Evolutionary conservation across 2,888 invertebrate species (phyloP).

Genomic region (Ptycholaimellus sp.): DNA sequence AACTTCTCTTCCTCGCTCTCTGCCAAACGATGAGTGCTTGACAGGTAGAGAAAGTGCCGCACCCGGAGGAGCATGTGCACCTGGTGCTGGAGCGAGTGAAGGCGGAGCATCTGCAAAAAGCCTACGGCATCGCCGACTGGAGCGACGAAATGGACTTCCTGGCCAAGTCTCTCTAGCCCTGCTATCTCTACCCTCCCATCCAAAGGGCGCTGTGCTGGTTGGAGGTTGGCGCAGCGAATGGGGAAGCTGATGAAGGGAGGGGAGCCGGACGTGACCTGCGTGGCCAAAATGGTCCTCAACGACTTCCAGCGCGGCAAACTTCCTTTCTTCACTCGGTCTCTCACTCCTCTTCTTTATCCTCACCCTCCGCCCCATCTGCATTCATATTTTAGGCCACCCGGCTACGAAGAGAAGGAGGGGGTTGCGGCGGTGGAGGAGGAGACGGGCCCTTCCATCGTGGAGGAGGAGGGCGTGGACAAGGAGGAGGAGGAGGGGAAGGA

Average conservation of each 20-base stretch:
- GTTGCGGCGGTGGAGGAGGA: constrained; percentile 6
- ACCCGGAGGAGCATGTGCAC: too few relatives aligned
- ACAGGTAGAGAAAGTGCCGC: too few relatives aligned
- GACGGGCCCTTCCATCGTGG: constrained; percentile 3
- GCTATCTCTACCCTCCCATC: too few relatives aligned
- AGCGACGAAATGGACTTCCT: constrained; percentile 58
- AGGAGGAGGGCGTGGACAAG: constrained; percentile 6
- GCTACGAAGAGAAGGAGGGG: constrained; percentile 13
- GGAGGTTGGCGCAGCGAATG: too few relatives aligned
- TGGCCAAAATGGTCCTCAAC: constrained; percentile 79
- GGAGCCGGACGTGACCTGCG: constrained; percentile 70
- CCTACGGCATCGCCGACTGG: constrained; percentile 60
- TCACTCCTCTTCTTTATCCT: constrained; percentile 28
- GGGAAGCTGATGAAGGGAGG: constrained; percentile 42
- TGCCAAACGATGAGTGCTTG: neutral
- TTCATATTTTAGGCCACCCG: constrained; percentile 36
- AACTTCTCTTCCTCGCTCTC: neutral
- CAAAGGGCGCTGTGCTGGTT: too few relatives aligned
- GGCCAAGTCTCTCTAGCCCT: too few relatives aligned
- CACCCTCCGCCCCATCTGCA: too few relatives aligned
- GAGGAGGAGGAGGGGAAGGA: constrained; percentile 7
- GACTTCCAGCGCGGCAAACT: constrained; percentile 95
- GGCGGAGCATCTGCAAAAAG: constrained; percentile 61
- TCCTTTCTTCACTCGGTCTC: constrained; percentile 66
- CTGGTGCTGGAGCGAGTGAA: constrained; percentile 62